These are phyloP conservation scores for Seriola quinqueradiata DNA, from an alignment of 2,113 vertebrate genomes.

Conservation along the genomic window DNA sequence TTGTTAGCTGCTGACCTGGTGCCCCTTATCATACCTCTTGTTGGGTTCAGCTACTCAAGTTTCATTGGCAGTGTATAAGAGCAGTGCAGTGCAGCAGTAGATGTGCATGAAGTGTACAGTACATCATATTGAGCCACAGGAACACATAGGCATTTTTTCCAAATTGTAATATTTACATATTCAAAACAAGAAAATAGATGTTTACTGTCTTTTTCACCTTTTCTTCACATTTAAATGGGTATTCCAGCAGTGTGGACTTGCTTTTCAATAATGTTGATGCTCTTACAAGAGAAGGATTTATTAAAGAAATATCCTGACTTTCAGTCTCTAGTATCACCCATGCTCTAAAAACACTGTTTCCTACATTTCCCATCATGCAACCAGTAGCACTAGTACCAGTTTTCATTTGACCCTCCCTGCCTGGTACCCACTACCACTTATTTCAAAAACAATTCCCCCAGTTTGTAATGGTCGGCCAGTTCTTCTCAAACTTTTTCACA, in stretches of 20 bases:
- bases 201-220: neutral
- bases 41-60: slow-evolving; percentile 1
- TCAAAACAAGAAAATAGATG: no score
- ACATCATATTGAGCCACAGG: neutral
- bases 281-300: no score
- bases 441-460: neutral
- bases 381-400: neutral
- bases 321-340: neutral
- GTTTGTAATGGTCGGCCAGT: neutral
- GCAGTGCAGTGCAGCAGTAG: neutral
- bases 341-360: neutral
- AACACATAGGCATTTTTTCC: neutral
- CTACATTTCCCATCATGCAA: slow-evolving; percentile 13
- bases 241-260: neutral
- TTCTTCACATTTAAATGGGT: neutral
- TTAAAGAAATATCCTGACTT: neutral
- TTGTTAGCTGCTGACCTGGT: slow-evolving; percentile 47
- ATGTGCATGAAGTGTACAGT: neutral
- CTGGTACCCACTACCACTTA: neutral
- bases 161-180: neutral
- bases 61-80: slow-evolving; percentile 12
- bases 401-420: neutral
- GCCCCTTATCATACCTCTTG: slow-evolving; percentile 10
- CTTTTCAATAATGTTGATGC: neutral
- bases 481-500: no score